Evolutionary conservation across 2,113 vertebrate species (phyloP), one percentile per base, ranked within the genome.

Genomic region (Pangasianodon hypophthalmus): DNA sequence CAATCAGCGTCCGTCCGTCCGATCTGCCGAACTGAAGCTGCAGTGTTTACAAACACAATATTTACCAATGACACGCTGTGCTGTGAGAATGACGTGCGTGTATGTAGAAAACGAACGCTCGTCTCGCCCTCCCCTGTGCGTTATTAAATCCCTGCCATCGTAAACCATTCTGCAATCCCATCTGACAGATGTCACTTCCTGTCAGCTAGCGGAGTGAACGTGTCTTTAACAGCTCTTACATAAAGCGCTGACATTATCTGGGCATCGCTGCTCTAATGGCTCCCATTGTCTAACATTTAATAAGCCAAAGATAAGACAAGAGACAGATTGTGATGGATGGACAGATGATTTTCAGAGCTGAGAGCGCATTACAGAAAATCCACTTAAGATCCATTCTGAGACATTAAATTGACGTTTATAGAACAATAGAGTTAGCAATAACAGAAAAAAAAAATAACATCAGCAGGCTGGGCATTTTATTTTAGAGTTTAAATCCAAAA

Each of bases 241-340:
- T 18, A 81, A 69, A 80, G 62, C 62, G 29, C 84, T 90, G n/a
- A 41, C 37, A 54, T 44, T 64, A 50, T 58, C 73, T 46, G 29
- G 8, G 9, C 64, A 54, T 77, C 54, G 82, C 71, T 81, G 71
- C 84, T 88, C n/a, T 86, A 88, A 88, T 83, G 56, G 84, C 41
- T 37, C 46, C 69, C 41, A 44, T 75, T 44, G 62, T 86, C 29
- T 83, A 60, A 26, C 64, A 62, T 89, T 88, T 91, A 91, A 89
- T 89, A 88, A 87, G 90, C 81, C 2, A 1, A 11, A 60, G 81
- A 83, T 58, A 83, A 83, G 54, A 26, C 16, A 4, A 86, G 48
- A 80, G 52, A n/a, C 44, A 87, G 87, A 77, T 83, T 52, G 83
- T 81, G 90, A 91, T 77, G 62, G 84, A 89, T 84, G 71, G 60